Evolutionary conservation across 2,888 invertebrate genomes (phyloP).

Genomic region (Stenotaenia linearis): DNA sequence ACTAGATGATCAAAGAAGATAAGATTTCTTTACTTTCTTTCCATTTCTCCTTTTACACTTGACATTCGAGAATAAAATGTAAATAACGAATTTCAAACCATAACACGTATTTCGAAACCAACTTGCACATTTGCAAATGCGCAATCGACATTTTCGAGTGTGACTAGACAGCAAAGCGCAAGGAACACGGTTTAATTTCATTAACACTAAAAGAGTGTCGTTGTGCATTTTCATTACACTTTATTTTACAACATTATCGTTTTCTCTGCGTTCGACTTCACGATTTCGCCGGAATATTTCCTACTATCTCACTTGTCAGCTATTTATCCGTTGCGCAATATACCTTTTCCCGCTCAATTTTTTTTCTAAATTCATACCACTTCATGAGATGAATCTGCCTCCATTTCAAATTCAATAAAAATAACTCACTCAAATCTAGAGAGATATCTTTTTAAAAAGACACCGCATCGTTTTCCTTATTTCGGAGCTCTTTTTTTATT

Average conservation of each 20-base stretch:
- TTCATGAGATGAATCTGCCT: not conserved
- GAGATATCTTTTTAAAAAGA: conserved; percentile 11
- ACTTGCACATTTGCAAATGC: not conserved
- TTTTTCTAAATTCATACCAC: not conserved
- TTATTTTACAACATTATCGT: not conserved
- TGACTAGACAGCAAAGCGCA: conserved; percentile 12
- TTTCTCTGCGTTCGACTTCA: not conserved
- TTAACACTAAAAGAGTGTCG: conserved; percentile 13
- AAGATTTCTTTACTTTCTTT: not conserved
- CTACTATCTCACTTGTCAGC: conserved; percentile 5
- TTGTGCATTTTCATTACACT: conserved; percentile 7
- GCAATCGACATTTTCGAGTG: not conserved
- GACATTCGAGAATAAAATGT: not conserved
- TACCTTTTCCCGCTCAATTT: not conserved
- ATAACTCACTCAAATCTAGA: conserved; percentile 23
- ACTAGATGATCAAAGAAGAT: conserved; percentile 5
- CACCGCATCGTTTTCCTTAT: conserved; percentile 24
- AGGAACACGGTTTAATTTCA: conserved; percentile 14
- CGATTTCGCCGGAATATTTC: not conserved
- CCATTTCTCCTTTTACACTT: not conserved
- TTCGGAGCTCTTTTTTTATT: not conserved
- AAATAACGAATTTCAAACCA: conserved; percentile 9
- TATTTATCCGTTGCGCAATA: conserved; percentile 1
- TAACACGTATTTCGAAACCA: not conserved
- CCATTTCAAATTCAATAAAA: conserved; percentile 4